Conservation (phyloP, 2,113 vertebrate genomes). For the Papio anubis region DNA sequence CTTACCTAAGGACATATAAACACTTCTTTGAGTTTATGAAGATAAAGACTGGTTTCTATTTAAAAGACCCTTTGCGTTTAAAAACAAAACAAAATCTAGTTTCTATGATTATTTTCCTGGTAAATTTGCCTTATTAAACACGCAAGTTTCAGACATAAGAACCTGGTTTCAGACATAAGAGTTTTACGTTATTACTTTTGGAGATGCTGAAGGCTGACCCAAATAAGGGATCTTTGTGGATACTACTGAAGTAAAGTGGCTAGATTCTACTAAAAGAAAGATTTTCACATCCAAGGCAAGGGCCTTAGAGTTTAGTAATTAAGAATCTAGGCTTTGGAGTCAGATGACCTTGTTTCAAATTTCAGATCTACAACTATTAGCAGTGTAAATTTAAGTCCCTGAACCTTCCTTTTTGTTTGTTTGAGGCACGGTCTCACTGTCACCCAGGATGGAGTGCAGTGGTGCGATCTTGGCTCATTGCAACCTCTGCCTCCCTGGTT, state of each 20-base stretch:
- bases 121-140: neutral
- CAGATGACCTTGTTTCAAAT: neutral
- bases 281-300: neutral
- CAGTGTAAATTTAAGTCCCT: neutral
- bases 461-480: no score
- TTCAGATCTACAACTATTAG: neutral
- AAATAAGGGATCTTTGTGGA: neutral
- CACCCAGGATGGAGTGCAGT: no score
- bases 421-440: no score
- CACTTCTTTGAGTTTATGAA: neutral
- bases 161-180: neutral
- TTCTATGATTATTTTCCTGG: slow-evolving; percentile 7
- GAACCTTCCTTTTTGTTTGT: neutral
- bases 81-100: neutral
- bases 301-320: neutral
- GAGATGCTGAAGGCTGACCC: neutral
- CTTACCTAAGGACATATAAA: neutral
- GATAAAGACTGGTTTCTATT: neutral
- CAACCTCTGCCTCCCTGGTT: no score
- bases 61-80: neutral
- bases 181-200: neutral
- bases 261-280: neutral
- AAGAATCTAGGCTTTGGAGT: neutral
- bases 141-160: neutral
- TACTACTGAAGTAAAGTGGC: neutral